These are phyloP conservation scores for Maniola hyperantus DNA, from an alignment of 2,888 invertebrate genomes.

Conservation along the genomic window DNA sequence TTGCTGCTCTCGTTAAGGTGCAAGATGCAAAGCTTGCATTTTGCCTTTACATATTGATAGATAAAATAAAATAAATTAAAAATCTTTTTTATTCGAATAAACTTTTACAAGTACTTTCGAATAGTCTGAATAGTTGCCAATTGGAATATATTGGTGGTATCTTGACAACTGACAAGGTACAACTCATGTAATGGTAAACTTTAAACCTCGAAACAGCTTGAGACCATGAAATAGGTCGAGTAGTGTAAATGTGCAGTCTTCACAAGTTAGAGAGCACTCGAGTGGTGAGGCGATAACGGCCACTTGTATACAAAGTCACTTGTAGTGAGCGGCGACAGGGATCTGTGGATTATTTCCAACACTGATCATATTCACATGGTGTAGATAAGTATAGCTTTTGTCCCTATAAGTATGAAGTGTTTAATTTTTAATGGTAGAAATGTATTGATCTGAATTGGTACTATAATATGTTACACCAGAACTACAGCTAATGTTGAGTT, in stretches of 20 bases:
- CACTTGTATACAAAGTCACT: slow-evolving; percentile 7
- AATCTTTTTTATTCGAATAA: no score
- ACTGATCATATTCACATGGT: neutral
- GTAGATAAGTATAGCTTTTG: neutral
- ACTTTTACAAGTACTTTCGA: no score
- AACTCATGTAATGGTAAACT: neutral
- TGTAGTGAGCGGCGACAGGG: neutral
- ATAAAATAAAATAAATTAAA: no score
- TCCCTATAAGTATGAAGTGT: neutral
- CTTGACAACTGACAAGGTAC: no score
- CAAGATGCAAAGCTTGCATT: neutral
- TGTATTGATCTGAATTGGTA: no score
- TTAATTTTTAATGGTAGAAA: no score
- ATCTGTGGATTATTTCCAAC: slow-evolving; percentile 5
- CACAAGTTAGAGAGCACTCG: slow-evolving; percentile 22
- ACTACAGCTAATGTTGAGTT: no score
- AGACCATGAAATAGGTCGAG: slow-evolving; percentile 13
- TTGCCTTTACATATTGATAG: neutral
- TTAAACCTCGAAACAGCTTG: slow-evolving; percentile 2
- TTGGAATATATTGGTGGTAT: no score
- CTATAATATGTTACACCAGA: no score
- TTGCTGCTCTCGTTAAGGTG: neutral
- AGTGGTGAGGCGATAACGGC: slow-evolving; percentile 23
- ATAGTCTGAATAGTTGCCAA: neutral
- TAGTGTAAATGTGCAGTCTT: slow-evolving; percentile 13